Base-by-base conservation (phyloP, 2,113 vertebrate genomes). In the Alaudala cheleensis region DNA sequence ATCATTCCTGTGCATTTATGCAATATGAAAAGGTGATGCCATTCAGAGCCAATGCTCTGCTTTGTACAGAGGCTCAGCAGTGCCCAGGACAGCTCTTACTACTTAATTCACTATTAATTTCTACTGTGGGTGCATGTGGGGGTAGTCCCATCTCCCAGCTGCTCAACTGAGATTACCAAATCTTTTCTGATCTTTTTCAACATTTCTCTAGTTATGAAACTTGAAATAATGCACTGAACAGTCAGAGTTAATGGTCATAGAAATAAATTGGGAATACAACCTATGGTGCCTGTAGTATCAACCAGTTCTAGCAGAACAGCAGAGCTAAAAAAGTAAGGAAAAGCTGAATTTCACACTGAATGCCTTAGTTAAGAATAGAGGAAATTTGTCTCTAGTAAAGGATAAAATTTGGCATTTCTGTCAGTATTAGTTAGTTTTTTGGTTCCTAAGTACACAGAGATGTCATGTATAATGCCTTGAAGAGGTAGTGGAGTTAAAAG, bases 91-190 rank as follows among this genome's bases (percentile, higher is more conserved):
- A 80, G 44, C 12, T 60, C 57, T 53, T 51, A 71, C 31, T 29
- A 58, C 12, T 45, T 56, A n/a, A 49, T 57, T 60, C 54, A 34
- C 22, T 45, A 40, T 20, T 60, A 10, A 81, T 62, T 81, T 92
- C 72, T 70, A 29, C 14, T 0, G 0, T 37, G 4, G 5, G 6
- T 33, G 22, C 4, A 5, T 24, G 2, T 49, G 12, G 10, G 14
- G 21, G 2, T 79, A 25, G 54, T 80, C 37, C 45, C 82, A 66
- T 29, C 14, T 61, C 17, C 14, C 33, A 64, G 34, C 33, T 42
- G 66, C 18, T 93, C 24, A 77, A 53, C 8, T 73, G 45, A 88
- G 9, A 70, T 51, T 65, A 45, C 10, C n/a, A 69, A 40, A 33
- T 50, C 5, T 49, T 57, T 71, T 65, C 28, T 84, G 24, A 11